These are phyloP conservation scores for Rhopalosiphum nymphaeae DNA, from an alignment of 2,888 invertebrate species.

Conservation along the genomic window DNA sequence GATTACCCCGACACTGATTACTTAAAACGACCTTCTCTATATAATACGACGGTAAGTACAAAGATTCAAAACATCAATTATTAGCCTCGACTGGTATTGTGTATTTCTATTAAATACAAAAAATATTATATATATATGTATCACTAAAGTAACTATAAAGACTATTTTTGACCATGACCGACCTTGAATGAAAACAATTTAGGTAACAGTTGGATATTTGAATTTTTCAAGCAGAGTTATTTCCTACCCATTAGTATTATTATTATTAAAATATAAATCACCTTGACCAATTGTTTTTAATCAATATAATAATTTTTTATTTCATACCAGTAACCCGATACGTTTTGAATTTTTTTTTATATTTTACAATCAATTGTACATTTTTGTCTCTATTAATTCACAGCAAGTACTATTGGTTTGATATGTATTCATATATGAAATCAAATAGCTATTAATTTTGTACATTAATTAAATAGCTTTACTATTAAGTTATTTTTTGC, in stretches of 20 bases:
- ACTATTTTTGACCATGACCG: slow-evolving; percentile 30
- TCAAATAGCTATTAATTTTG: not conserved
- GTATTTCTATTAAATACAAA: not conserved
- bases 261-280: not conserved
- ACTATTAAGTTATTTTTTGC: not conserved
- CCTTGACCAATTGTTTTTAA: not conserved
- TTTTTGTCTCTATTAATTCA: not conserved
- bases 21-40: slow-evolving; percentile 5
- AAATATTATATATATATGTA: not conserved
- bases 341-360: not conserved
- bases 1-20: slow-evolving; percentile 8
- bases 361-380: not conserved
- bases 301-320: not conserved
- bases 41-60: not conserved
- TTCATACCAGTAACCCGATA: not conserved
- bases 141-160: not conserved
- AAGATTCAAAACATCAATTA: not conserved
- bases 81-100: slow-evolving; percentile 23
- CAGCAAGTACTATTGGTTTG: not conserved
- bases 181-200: slow-evolving; percentile 26
- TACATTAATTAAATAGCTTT: not conserved
- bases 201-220: not conserved
- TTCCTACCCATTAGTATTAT: not conserved
- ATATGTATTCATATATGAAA: not conserved
- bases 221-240: not conserved